A percentile compares a stretch with the other conserved stretches of the same genome.
phyloP scores from a whole-genome alignment of 1,140 invertebrate genomes.

The Polypedilum vanderplanki region DNA sequence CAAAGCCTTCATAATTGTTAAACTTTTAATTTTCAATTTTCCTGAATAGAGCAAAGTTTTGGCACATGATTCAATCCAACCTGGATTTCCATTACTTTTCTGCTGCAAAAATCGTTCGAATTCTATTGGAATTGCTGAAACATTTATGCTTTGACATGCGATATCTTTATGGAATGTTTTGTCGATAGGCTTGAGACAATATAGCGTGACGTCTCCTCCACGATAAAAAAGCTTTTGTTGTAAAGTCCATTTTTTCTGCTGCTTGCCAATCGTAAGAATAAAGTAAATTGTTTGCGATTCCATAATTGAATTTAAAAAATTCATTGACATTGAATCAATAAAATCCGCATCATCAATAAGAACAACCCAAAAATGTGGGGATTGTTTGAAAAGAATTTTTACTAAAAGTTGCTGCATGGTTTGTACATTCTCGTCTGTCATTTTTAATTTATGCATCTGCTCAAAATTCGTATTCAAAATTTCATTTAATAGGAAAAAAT shows the following conservation, averaged over 20 bases:
- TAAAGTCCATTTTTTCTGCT: background rate
- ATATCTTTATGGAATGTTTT: slow-evolving; percentile 12
- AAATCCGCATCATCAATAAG: slow-evolving; percentile 48
- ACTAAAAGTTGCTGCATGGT: no score
- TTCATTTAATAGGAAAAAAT: background rate
- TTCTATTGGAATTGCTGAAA: slow-evolving; percentile 21
- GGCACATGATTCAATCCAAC: slow-evolving; percentile 11
- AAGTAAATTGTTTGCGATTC: slow-evolving; percentile 25
- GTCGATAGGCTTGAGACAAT: background rate
- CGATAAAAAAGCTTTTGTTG: background rate
- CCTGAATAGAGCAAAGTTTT: background rate
- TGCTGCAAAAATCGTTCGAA: slow-evolving; percentile 6
- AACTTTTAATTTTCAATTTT: slow-evolving; percentile 7
- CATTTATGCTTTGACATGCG: slow-evolving; percentile 6
- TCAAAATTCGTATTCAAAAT: background rate
- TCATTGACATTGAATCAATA: slow-evolving; percentile 46
- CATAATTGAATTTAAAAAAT: slow-evolving; percentile 41
- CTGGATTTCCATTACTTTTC: background rate
- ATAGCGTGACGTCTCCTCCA: background rate
- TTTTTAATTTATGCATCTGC: background rate
- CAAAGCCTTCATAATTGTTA: background rate
- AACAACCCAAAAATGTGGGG: slow-evolving; percentile 42
- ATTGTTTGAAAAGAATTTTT: no score
- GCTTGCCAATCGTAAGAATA: background rate
- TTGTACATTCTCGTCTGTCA: background rate